Percentiles rank a stretch among this genome's conserved stretches.
These are phyloP conservation scores for Psix sp. DNA, from an alignment of 1,140 invertebrate genomes.

Conservation along the genomic window DNA sequence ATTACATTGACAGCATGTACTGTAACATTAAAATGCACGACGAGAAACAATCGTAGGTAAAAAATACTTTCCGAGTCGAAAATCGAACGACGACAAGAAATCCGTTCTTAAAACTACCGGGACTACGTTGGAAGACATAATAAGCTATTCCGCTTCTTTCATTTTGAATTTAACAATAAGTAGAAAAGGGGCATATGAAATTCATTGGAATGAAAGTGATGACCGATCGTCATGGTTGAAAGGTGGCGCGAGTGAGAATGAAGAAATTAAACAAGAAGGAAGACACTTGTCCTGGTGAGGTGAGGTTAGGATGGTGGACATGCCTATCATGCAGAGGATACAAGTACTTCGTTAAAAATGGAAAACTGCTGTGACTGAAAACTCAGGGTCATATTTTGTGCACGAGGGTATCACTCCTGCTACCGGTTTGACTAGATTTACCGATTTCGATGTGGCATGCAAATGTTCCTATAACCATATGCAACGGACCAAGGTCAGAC, in stretches of 20 bases:
- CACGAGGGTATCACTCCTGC: too few relatives aligned
- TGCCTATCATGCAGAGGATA: slow-evolving; percentile 57
- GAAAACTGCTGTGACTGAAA: slow-evolving; percentile 32
- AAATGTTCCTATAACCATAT: too few relatives aligned
- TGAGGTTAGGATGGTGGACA: slow-evolving; percentile 28
- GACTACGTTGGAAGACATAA: slow-evolving; percentile 45
- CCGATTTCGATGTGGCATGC: too few relatives aligned
- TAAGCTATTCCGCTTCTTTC: slow-evolving; percentile 37
- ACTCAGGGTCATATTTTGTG: not conserved
- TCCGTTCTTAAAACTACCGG: slow-evolving; percentile 30
- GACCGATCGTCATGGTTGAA: not conserved
- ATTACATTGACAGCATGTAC: too few relatives aligned
- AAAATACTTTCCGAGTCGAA: slow-evolving; percentile 19
- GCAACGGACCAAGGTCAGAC: too few relatives aligned
- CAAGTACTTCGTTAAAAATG: slow-evolving; percentile 31
- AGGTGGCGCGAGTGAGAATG: not conserved
- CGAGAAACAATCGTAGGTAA: slow-evolving; percentile 25
- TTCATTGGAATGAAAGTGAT: slow-evolving; percentile 18
- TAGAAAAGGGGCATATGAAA: slow-evolving; percentile 24
- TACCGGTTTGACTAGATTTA: too few relatives aligned
- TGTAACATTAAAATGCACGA: too few relatives aligned
- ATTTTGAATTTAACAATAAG: slow-evolving; percentile 13
- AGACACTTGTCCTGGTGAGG: not conserved
- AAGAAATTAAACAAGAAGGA: not conserved
- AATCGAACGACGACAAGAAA: slow-evolving; percentile 21